Conservation (phyloP, 2,113 vertebrate genomes). For the Aplodontia rufa region DNA sequence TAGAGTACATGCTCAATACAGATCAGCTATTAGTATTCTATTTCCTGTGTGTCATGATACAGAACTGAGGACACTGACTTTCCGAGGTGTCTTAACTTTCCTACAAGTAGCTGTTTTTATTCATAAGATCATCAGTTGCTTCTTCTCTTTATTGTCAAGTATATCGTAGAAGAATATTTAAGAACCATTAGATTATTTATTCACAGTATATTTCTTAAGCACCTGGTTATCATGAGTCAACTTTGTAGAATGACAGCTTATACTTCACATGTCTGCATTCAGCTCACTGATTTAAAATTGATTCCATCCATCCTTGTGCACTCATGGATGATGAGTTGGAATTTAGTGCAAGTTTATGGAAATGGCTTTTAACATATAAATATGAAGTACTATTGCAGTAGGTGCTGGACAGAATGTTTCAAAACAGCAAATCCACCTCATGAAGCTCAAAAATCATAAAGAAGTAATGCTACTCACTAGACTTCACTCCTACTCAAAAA, state of each 20-base stretch:
- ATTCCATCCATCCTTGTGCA: conserved; percentile 40
- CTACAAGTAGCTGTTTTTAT: neutral
- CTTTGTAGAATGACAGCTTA: conserved; percentile 37
- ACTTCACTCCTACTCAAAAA: neutral
- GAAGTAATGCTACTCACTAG: neutral
- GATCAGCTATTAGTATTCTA: neutral
- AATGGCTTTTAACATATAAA: conserved; percentile 43
- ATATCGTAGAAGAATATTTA: neutral
- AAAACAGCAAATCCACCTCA: neutral
- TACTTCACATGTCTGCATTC: conserved; percentile 46
- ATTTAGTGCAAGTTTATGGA: conserved; percentile 18
- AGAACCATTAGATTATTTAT: neutral
- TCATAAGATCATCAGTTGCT: neutral
- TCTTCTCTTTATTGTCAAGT: neutral
- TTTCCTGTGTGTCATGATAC: neutral
- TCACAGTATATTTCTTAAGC: conserved; percentile 32
- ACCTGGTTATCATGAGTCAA: conserved; percentile 34
- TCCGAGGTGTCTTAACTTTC: neutral
- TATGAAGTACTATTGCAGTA: neutral
- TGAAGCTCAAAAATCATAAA: neutral
- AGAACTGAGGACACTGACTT: neutral
- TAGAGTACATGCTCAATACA: neutral
- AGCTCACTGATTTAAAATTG: conserved; percentile 52
- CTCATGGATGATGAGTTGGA: conserved; percentile 43
- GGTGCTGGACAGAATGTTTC: neutral